Percentiles rank a stretch among this genome's conserved stretches.
Conservation (phyloP, 2,797 vertebrate genomes). For the Sebastes paucispinis region DNA sequence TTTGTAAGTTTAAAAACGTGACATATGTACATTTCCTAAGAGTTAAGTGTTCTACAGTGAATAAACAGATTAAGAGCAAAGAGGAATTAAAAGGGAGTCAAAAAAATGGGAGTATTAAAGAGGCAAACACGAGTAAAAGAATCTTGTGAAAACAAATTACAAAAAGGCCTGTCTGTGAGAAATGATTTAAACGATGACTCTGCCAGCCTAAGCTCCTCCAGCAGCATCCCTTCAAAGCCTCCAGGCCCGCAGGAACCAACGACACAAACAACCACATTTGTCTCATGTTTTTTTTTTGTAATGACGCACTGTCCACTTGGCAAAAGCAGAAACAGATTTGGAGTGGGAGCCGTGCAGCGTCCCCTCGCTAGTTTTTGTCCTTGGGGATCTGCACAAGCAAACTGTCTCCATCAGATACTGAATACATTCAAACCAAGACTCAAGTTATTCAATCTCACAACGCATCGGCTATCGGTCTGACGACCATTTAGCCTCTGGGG, state of each 20-base stretch:
- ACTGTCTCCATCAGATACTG: slow-evolving; percentile 9
- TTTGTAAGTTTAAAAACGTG: too few relatives aligned
- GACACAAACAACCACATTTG: neutral
- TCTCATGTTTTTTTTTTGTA: neutral
- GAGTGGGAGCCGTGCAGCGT: slow-evolving; percentile 41
- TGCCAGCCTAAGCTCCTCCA: slow-evolving; percentile 32
- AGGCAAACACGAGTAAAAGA: neutral
- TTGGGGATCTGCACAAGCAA: slow-evolving; percentile 6
- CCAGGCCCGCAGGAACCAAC: neutral
- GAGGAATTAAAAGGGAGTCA: neutral
- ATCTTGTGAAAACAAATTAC: slow-evolving; percentile 31
- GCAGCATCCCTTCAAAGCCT: slow-evolving; percentile 17
- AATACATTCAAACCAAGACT: neutral
- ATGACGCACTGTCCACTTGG: slow-evolving; percentile 24
- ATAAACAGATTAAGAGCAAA: neutral
- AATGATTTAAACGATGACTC: slow-evolving; percentile 1
- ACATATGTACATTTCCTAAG: neutral
- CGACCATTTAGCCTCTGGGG: neutral
- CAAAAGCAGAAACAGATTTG: slow-evolving; percentile 42
- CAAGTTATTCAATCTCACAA: neutral
- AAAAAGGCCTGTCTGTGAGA: slow-evolving; percentile 17
- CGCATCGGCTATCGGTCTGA: neutral
- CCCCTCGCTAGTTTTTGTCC: slow-evolving; percentile 9
- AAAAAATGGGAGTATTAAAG: neutral
- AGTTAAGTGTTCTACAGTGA: neutral